Percentiles rank a stretch among this genome's conserved stretches.
phyloP scores from a whole-genome alignment of 2,113 vertebrate genomes.

The Coptodon rendalli region DNA sequence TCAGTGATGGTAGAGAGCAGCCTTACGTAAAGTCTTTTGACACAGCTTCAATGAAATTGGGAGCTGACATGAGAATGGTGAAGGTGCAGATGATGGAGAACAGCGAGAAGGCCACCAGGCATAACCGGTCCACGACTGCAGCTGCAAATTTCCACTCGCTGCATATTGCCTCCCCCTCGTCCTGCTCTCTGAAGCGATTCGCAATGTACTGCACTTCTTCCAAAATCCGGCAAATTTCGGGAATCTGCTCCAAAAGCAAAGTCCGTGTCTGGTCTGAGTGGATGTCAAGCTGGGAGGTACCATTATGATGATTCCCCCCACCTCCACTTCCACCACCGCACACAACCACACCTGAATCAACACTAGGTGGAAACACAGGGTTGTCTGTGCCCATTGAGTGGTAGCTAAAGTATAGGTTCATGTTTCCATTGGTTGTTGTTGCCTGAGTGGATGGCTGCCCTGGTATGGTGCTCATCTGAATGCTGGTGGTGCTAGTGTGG shows the following conservation, averaged over 20 bases:
- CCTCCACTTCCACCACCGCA: slow-evolving; percentile 43
- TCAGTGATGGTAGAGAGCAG: background rate
- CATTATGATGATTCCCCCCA: slow-evolving; percentile 40
- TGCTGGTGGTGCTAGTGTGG: slow-evolving; percentile 71
- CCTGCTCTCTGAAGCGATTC: slow-evolving; percentile 78
- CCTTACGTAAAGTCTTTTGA: slow-evolving; percentile 85
- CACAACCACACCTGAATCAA: slow-evolving; percentile 64
- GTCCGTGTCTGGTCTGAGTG: slow-evolving; percentile 61
- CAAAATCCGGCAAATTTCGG: slow-evolving; percentile 76
- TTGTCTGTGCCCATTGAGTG: slow-evolving; percentile 68
- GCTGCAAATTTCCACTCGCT: slow-evolving; percentile 91
- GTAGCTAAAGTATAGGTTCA: slow-evolving; percentile 75
- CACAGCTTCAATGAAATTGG: slow-evolving; percentile 88
- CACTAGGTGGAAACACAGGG: slow-evolving; percentile 69
- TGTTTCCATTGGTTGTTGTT: slow-evolving; percentile 73
- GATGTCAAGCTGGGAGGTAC: slow-evolving; percentile 55
- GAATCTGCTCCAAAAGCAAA: slow-evolving; percentile 65
- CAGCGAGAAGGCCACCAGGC: slow-evolving; percentile 85
- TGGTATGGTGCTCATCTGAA: slow-evolving; percentile 74
- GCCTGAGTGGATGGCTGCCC: slow-evolving; percentile 66
- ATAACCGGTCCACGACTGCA: slow-evolving; percentile 85
- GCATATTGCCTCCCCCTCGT: slow-evolving; percentile 80
- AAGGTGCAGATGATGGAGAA: slow-evolving; percentile 89
- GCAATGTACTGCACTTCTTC: slow-evolving; percentile 86
- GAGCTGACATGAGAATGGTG: slow-evolving; percentile 87